Evolutionary conservation across 1,140 invertebrate species (phyloP).

Genomic region (Ceratitis capitata): DNA sequence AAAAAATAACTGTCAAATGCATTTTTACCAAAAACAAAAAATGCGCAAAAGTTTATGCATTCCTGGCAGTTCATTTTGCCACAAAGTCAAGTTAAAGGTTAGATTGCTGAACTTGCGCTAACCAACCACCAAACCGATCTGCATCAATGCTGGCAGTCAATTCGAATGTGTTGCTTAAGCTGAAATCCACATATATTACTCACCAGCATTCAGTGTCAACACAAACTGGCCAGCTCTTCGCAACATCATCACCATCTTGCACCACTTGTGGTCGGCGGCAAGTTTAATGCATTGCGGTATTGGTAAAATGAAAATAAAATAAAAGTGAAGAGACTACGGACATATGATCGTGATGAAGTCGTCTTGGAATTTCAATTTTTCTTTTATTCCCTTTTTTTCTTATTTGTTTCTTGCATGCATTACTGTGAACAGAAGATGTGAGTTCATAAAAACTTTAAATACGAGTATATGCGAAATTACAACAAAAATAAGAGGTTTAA

Average conservation of each 20-base stretch:
- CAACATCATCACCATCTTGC: neutral
- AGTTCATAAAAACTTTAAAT: too few species aligned
- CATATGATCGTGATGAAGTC: neutral
- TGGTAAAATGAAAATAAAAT: neutral
- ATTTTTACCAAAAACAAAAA: neutral
- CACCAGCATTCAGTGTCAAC: conserved; percentile 13
- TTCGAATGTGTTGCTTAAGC: neutral
- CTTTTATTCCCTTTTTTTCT: too few species aligned
- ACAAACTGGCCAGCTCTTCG: neutral
- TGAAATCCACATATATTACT: neutral
- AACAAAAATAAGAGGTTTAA: too few species aligned
- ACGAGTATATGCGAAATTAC: neutral
- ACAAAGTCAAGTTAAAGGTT: conserved; percentile 37
- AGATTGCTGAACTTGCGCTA: neutral
- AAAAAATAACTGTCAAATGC: neutral
- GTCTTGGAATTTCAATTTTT: neutral
- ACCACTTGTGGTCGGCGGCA: neutral
- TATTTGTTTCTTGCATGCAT: too few species aligned
- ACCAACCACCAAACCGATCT: neutral
- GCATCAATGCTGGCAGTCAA: neutral
- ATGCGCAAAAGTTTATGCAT: neutral
- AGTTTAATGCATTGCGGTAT: neutral
- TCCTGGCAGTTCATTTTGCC: neutral
- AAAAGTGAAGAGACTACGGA: neutral
- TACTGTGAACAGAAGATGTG: too few species aligned